Evolutionary conservation across 2,888 invertebrate genomes (phyloP), one percentile per base, ranked within the genome.

Genomic region (Omphaloscelis lunosa): DNA sequence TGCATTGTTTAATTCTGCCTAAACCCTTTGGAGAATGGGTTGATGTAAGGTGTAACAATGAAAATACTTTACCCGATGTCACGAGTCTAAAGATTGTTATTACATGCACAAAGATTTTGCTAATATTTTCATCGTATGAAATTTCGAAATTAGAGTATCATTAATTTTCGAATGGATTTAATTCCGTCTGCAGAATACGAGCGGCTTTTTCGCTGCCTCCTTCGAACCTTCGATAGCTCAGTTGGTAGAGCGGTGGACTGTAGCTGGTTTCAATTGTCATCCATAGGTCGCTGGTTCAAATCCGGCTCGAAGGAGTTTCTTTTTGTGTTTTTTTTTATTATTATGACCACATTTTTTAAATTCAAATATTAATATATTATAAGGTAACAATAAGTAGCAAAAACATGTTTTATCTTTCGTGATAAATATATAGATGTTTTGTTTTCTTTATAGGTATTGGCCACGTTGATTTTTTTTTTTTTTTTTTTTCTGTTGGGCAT

Each of bases 251-350:
- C 96, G 96, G 97, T 96, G 96, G 96, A 96, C 96, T 96, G 96
- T 96, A 96, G 96, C 75, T 90, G 94, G 85, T 77, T 9, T 20
- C 34, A 71, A 84, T 83, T 84, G 88, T 66, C 17, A 97, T 97
- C 97, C 97, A 97, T 97, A 97, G 97, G 97, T 97, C 97, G 96
- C 97, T 97, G 97, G 97, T 97, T 97, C 97, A 97, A 97, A 97
- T 97, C 97, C 97, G 97, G 97, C 96, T 97, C 97, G 97, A 97
- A 97, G 97, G 97, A 97, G 62, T 76, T 76, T 72, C 53, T 83
- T 88, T 88, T 88, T 79, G 78, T 9, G 20, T 56, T 73, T 73
- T 58, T 7, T 75, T 80, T 77, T 53, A 11, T 20, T 2, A 34
- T 34, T 34, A 3, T 17, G 2, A 3, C 1, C 3, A 27, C 0